Base-by-base conservation (phyloP, 2,888 invertebrate species). In the Spialia ferax region DNA sequence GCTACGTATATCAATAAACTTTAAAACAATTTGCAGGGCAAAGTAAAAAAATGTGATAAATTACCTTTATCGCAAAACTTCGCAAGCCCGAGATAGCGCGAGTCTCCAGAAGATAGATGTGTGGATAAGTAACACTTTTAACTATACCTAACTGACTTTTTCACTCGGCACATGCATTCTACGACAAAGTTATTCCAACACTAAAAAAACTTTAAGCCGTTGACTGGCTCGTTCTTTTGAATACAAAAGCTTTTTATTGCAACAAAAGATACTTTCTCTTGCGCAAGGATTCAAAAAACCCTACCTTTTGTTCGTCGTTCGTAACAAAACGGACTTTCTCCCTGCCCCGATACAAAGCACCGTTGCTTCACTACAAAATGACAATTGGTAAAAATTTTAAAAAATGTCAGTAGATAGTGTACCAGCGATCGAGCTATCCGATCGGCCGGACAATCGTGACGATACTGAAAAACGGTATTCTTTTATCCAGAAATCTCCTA, bases 391-490 rank as follows among this genome's bases (percentile, higher is more conserved):
- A 77, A 77, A 75, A 75, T 73, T 82, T 80, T 78, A 79, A 79
- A 59, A 81, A 50, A 71, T 69, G 71, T 80, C 82, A 87, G 86
- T 89, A 76, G 80, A 78, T 71, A 76, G 77, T 75, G 82, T 81
- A 82, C 84, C 78, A 81, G 82, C 83, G 82, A 80, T 86, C 84
- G 84, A 89, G 86, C 89, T 91, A 90, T 91, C 93, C 93, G 91
- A 89, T 86, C 91, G 83, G 83, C 84, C 81, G 87, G 91, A 86
- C 91, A 88, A 88, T 89, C 93, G 88, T 91, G 87, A 89, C 86
- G 87, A 88, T 91, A 93, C 93, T 93, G 91, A 93, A 92, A 92
- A 92, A 91, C 90, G 87, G 89, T 90, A 90, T 89, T 91, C 89
- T 85, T 91, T 93, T 92, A 92, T 91, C 91, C 91, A 90, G 88